Conservation (phyloP, 2,888 invertebrate species). For the Hydropsyche betteni region DNA sequence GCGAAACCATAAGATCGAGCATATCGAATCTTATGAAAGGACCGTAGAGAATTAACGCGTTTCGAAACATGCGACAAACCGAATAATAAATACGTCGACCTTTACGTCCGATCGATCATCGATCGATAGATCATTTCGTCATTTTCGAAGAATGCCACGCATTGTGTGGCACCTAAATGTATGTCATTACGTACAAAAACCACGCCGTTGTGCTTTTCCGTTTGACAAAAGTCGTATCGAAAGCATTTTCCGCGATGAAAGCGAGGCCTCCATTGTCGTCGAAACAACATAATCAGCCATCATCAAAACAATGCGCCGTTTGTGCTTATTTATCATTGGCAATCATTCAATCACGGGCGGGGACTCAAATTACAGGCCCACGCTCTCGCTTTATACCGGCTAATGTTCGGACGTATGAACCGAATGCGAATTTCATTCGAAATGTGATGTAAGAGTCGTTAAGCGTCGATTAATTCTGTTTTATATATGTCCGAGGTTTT, state of each 20-base stretch:
- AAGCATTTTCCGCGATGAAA: background rate
- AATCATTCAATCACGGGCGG: conserved; percentile 40
- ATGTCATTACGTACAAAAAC: no score
- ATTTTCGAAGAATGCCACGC: no score
- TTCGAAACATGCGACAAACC: conserved; percentile 16
- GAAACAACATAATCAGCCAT: conserved; percentile 33
- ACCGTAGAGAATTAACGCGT: conserved; percentile 10
- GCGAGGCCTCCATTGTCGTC: conserved; percentile 17
- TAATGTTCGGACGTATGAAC: no score
- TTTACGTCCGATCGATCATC: conserved; percentile 6
- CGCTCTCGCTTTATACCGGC: conserved; percentile 1
- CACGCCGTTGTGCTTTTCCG: background rate
- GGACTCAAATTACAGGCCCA: conserved; percentile 36
- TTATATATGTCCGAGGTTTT: no score
- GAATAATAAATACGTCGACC: background rate
- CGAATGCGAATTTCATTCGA: no score
- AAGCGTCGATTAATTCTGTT: no score
- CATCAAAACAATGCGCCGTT: conserved; percentile 38
- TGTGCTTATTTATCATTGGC: conserved; percentile 40
- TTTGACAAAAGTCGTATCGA: conserved; percentile 7
- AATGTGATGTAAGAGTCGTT: no score
- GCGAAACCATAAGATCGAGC: conserved; percentile 6
- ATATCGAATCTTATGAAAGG: background rate
- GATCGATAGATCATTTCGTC: no score
- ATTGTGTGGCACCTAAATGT: no score